A percentile compares a stretch with the other conserved stretches of the same genome.
Evolutionary conservation across 2,797 vertebrate genomes (phyloP).

Genomic region (Cygnus olor): DNA sequence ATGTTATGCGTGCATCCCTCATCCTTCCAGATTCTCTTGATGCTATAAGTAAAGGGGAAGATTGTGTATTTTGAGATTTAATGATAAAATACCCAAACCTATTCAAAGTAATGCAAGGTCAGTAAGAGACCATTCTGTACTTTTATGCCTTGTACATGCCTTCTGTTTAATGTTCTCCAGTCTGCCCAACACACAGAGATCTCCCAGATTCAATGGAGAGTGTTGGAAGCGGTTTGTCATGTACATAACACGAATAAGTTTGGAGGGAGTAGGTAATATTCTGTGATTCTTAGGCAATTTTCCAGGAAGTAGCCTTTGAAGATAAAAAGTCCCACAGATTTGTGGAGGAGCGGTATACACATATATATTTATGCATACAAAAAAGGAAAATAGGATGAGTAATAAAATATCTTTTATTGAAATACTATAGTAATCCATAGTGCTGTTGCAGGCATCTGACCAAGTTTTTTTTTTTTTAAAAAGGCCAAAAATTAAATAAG

Average conservation of each 20-base stretch:
- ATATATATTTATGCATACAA: too few species aligned
- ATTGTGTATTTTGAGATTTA: not conserved
- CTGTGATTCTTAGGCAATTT: not conserved
- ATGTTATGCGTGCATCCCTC: not conserved
- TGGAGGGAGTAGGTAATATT: not conserved
- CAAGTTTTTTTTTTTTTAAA: not conserved
- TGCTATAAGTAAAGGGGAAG: not conserved
- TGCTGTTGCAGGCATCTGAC: not conserved
- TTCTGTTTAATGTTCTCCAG: not conserved
- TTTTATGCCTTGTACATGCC: not conserved
- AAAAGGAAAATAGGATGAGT: not conserved
- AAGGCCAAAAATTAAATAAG: not conserved
- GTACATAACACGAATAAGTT: not conserved
- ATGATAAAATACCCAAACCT: not conserved
- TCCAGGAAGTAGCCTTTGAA: not conserved
- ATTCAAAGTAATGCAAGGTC: not conserved
- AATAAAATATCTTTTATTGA: not conserved
- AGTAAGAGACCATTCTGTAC: not conserved
- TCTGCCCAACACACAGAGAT: not conserved
- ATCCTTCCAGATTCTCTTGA: not conserved
- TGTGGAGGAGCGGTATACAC: too few species aligned
- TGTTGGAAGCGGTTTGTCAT: not conserved
- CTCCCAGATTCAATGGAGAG: not conserved
- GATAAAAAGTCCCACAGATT: not conserved
- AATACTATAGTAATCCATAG: not conserved